Evolutionary conservation across 2,888 invertebrate genomes (phyloP).

Genomic region (Argynnis bischoffii): DNA sequence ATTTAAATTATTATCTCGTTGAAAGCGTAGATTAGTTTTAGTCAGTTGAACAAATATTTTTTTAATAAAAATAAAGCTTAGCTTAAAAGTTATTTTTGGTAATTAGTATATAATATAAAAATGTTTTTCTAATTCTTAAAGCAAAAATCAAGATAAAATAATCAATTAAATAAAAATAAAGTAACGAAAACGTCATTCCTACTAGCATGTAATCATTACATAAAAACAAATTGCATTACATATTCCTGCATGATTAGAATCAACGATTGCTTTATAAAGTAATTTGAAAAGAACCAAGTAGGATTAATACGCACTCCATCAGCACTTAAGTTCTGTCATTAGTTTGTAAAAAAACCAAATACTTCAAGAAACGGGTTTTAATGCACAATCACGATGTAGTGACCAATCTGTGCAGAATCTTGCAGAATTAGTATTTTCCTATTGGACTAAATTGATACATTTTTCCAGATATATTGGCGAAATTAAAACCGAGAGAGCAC

Average conservation of each 20-base stretch:
- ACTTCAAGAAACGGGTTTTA: not conserved
- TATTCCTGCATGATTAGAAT: conserved; percentile 4
- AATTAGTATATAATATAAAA: not conserved
- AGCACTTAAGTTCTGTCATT: conserved; percentile 9
- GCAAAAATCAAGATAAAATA: not conserved
- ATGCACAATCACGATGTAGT: conserved; percentile 24
- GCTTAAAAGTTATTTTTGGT: not conserved
- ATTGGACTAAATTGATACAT: conserved; percentile 15
- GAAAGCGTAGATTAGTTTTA: conserved; percentile 4
- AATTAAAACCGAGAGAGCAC: conserved; percentile 83
- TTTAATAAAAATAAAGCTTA: not conserved
- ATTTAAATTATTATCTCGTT: not conserved
- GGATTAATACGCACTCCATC: conserved; percentile 7
- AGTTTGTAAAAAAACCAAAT: conserved; percentile 14
- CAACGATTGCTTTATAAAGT: conserved; percentile 8
- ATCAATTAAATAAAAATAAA: not conserved
- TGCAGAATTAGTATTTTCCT: not conserved
- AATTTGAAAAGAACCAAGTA: not conserved
- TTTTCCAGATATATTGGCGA: conserved; percentile 86
- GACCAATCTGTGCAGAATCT: not conserved
- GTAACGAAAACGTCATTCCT: not conserved
- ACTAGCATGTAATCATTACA: conserved; percentile 5
- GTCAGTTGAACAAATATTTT: not conserved
- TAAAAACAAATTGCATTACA: conserved; percentile 6
- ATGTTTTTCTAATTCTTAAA: not conserved